phyloP scores from a whole-genome alignment of 2,113 vertebrate species.

The Perca schrenkii region DNA sequence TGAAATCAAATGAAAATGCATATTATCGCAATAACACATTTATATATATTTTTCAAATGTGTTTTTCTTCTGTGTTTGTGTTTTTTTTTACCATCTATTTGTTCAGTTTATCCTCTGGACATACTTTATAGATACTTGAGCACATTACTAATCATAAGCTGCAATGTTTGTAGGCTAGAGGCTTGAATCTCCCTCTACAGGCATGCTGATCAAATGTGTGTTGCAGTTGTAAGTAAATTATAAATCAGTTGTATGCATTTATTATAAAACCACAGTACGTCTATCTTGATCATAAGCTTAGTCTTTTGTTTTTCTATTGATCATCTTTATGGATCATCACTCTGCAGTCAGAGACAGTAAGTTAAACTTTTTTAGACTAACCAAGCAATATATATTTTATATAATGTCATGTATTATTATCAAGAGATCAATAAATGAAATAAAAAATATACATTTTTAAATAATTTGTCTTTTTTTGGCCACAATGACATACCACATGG shows the following conservation, averaged over 20 bases:
- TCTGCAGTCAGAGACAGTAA: conserved; percentile 19
- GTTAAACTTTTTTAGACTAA: conserved; percentile 16
- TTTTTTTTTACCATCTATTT: conserved; percentile 20
- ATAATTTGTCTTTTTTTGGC: background rate
- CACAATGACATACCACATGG: background rate
- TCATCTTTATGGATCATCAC: conserved; percentile 22
- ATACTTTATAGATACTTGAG: conserved; percentile 1
- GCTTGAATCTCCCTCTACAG: conserved; percentile 37
- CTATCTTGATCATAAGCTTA: background rate
- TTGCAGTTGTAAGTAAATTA: conserved; percentile 58
- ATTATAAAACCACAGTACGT: background rate
- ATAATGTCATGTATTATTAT: background rate
- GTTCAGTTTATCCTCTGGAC: conserved; percentile 42
- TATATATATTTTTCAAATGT: background rate
- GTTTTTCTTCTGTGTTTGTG: background rate
- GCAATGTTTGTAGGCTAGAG: conserved; percentile 33
- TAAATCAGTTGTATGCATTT: conserved; percentile 52
- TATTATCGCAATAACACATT: conserved; percentile 8
- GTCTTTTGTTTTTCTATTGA: conserved; percentile 28
- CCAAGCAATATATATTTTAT: conserved; percentile 13
- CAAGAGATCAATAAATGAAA: conserved; percentile 1
- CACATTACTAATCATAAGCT: conserved; percentile 43
- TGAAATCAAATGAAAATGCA: conserved; percentile 58
- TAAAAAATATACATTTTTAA: background rate
- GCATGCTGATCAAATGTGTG: conserved; percentile 58